Base-by-base conservation (phyloP, 2,113 vertebrate genomes). In the Uria lomvia region DNA sequence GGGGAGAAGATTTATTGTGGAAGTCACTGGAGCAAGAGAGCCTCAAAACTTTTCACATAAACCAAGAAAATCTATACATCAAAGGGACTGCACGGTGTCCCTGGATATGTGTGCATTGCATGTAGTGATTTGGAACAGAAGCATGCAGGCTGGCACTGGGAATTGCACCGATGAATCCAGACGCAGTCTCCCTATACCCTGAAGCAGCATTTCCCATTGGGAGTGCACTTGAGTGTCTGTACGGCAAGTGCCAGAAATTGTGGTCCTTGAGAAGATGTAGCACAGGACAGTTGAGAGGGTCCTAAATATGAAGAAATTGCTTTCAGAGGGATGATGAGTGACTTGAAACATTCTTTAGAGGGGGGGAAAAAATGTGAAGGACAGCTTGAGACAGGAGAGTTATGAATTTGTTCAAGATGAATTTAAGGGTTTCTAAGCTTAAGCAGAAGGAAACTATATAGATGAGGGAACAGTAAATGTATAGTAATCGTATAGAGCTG, bases 71-170 rank as follows among this genome's bases (percentile, higher is more conserved):
- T 45, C 16, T 32, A 3, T 40, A 14, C 9, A 36, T 47, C 24
- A 73, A 53, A 62, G 47, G 11, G 27, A 15, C 40, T 76, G 11
- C 26, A 12, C 12, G 13, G 15, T 60, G 59, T 45, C 34, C 6
- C 34, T 92, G 67, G 34, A 13, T 80, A 14, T 8, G 11, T 58
- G 34, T 73, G 53, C 15, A 6, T 6, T 70, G 43, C 32, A 4
- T 10, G 15, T 7, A 45, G 53, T 50, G 79, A 63, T 76, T 40
- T 86, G 80, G 76, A 83, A 19, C 11, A 74, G 53, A 47, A 30
- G 20, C 8, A 7, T 15, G 20, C 8, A 47, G n/a, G 26, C 4
- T 6, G 3, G 5, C 1, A 2, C 32, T 68, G 67, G 50, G 45
- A 76, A 15, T 13, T 49, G 9, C 30, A 16, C 2, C 15, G 34